Percentiles rank a stretch among this genome's conserved stretches.
Conservation (phyloP, 2,113 vertebrate genomes). For the Ibidorhyncha struthersii region DNA sequence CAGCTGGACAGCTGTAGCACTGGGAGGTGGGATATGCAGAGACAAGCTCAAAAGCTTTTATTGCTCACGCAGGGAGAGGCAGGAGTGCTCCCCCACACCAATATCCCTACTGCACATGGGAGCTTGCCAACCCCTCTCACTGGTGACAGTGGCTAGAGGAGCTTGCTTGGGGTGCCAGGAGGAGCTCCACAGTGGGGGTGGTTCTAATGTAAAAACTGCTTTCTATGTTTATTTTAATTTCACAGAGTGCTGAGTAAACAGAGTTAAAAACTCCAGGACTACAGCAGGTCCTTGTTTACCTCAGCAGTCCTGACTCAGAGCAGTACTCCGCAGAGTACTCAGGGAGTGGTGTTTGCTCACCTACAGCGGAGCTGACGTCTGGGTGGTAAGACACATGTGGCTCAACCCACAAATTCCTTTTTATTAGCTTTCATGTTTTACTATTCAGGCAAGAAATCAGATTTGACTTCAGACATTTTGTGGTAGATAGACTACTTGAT, state of each 20-base stretch:
- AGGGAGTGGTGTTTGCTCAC: background rate
- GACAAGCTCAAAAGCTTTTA: background rate
- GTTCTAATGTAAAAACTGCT: background rate
- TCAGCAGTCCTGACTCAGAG: background rate
- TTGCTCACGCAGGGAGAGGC: background rate
- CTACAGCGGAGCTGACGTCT: background rate
- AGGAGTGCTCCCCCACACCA: background rate
- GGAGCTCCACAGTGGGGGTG: background rate
- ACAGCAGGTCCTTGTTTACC: background rate
- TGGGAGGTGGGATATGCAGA: rapidly evolving
- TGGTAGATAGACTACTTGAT: background rate
- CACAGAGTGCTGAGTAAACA: background rate
- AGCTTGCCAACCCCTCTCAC: background rate
- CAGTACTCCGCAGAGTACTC: background rate
- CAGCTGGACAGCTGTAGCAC: background rate
- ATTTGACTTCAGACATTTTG: background rate
- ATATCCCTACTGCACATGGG: rapidly evolving
- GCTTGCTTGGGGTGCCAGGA: background rate
- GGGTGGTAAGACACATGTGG: background rate
- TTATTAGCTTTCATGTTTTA: background rate
- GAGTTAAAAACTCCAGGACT: background rate
- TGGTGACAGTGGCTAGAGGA: background rate
- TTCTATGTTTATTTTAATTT: constrained; percentile 33
- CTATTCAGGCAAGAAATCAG: background rate
- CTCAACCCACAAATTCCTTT: background rate